Evolutionary conservation across 2,113 vertebrate species (phyloP), one percentile per base, ranked within the genome.

Genomic region (Lepus europaeus): DNA sequence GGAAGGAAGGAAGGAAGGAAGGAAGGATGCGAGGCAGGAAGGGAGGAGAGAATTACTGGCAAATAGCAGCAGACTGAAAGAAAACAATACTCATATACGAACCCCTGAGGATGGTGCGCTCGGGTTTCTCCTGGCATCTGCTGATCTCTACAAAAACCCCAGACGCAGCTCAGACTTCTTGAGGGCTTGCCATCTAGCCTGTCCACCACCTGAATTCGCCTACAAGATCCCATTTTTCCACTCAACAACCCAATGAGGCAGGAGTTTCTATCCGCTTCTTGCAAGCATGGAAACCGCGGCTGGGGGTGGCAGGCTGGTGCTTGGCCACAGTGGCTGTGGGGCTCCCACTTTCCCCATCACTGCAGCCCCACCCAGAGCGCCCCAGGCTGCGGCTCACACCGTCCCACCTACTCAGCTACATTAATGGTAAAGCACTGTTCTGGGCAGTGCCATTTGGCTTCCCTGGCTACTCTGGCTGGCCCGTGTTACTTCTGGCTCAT

Each of bases 401-500:
- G 5, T 70, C 53, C 16, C 6, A 5, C 31, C 51, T 39, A 7
- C 56, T 79, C 74, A 73, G 51, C 27, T 17, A 2, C 16, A 14
- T 4, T 82, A 79, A 63, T 0, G 8, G 88, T 31, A 2, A 63
- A 92, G 74, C 49, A 1, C 49, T 90, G 6, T 76, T 14, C 80
- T 61, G 73, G 74, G 2, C 7, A 23, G 51, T 76, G 70, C 12
- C 70, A n/a, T 39, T 89, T 95, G 94, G 93, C 92, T 66, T 51
- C 23, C 1, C 45, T 49, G 66, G 49, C 92, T 53, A 22, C 69
- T 83, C 53, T 79, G 22, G 33, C 82, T 76, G 64, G 90, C 76
- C 74, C 4, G 27, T 86, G 86, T 94, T 92, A 74, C 83, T 93
- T 95, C 94, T 93, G 95, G 93, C 84, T 89, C 45, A 76, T 86